phyloP scores from a whole-genome alignment of 2,888 invertebrate genomes.

The Ommatoiulus sabulosus region DNA sequence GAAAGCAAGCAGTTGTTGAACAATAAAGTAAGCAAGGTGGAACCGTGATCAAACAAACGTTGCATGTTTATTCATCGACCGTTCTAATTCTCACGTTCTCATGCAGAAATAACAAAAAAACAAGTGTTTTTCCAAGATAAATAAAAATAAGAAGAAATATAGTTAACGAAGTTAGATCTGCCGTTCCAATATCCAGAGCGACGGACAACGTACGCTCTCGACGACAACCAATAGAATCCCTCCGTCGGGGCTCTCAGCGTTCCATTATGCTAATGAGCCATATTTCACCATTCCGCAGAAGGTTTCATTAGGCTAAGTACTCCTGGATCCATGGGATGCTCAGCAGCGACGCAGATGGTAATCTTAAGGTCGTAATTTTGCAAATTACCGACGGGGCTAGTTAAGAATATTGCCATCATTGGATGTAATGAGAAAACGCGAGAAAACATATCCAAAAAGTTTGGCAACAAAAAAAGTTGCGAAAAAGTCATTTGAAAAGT shows the following conservation, averaged over 20 bases:
- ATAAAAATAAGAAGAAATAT: too few species aligned
- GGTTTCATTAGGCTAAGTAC: conserved; percentile 34
- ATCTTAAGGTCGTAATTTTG: background rate
- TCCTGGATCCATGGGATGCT: background rate
- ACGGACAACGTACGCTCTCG: background rate
- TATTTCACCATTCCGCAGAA: background rate
- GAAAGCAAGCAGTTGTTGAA: too few species aligned
- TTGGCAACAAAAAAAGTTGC: too few species aligned
- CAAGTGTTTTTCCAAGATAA: too few species aligned
- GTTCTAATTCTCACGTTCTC: too few species aligned
- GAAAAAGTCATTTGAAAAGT: too few species aligned
- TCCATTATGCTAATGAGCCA: conserved; percentile 34
- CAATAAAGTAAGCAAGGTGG: too few species aligned
- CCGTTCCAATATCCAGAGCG: background rate
- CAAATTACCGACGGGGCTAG: background rate
- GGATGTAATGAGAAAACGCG: background rate
- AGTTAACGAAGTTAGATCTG: background rate
- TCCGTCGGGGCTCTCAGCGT: background rate
- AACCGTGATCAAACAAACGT: too few species aligned
- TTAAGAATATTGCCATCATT: conserved; percentile 1
- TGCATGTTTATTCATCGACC: too few species aligned
- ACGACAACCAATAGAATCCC: background rate
- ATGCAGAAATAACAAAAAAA: too few species aligned
- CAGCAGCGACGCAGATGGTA: background rate
- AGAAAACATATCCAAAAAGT: too few species aligned